Conservation (phyloP, 2,888 invertebrate genomes). For the Latheticus oryzae region DNA sequence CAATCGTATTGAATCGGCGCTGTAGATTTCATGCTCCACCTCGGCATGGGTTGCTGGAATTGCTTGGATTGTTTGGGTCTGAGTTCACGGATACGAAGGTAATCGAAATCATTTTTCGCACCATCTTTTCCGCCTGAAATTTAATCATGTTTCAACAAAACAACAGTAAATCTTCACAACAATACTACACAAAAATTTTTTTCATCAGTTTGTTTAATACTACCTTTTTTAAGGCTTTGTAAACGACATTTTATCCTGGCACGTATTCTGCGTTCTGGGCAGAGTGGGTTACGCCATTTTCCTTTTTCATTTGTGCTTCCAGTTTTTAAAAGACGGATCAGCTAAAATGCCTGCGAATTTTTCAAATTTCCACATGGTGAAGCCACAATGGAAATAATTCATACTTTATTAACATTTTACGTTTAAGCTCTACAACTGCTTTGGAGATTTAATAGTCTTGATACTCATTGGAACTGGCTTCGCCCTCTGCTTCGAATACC, state of each 20-base stretch:
- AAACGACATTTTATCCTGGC: constrained; percentile 45
- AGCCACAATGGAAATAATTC: constrained; percentile 18
- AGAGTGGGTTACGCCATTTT: constrained; percentile 45
- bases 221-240: constrained; percentile 44
- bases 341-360: constrained; percentile 46
- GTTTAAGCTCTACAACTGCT: constrained; percentile 44
- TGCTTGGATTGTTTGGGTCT: constrained; percentile 66
- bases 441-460: constrained; percentile 46
- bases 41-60: constrained; percentile 66
- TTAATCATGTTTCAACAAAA: constrained; percentile 20
- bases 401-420: constrained; percentile 23
- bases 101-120: constrained; percentile 26
- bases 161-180: constrained; percentile 25
- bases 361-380: constrained; percentile 47
- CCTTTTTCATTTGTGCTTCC: constrained; percentile 47
- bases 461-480: constrained; percentile 42
- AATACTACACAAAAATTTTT: constrained; percentile 25
- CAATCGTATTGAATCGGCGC: constrained; percentile 61
- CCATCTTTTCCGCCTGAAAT: constrained; percentile 1
- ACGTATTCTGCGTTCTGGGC: constrained; percentile 46
- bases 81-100: constrained; percentile 34
- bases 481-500: constrained; percentile 48
- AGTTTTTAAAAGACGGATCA: constrained; percentile 44
- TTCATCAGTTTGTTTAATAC: constrained; percentile 27
- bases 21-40: constrained; percentile 64